These are phyloP conservation scores for Eudasyphora cyanicolor DNA, from an alignment of 2,888 invertebrate species.

Conservation along the genomic window DNA sequence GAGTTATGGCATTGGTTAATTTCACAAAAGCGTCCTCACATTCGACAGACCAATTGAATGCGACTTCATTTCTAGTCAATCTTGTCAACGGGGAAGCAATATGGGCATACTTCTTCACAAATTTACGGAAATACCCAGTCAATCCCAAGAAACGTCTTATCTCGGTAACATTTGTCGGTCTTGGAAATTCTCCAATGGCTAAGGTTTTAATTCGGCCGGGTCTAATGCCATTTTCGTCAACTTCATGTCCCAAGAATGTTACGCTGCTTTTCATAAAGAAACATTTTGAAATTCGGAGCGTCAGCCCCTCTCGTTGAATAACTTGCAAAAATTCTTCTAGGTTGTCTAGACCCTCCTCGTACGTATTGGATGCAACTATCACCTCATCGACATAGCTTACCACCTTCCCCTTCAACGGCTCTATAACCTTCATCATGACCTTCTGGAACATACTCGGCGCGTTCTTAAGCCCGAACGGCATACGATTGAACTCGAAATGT, in stretches of 20 bases:
- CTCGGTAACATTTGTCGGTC: conserved; percentile 67
- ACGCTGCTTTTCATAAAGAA: conserved; percentile 66
- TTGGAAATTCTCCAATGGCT: conserved; percentile 67
- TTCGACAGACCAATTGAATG: conserved; percentile 52
- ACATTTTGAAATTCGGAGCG: conserved; percentile 67
- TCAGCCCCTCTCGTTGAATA: conserved; percentile 54
- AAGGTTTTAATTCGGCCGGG: conserved; percentile 69
- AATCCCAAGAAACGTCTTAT: conserved; percentile 72
- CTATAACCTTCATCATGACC: conserved; percentile 57
- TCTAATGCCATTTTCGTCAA: conserved; percentile 67
- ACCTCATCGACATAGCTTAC: conserved; percentile 57
- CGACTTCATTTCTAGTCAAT: conserved; percentile 50
- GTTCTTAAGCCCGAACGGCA: conserved; percentile 54
- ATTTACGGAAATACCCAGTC: conserved; percentile 72
- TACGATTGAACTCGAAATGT: conserved; percentile 52
- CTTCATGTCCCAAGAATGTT: conserved; percentile 69
- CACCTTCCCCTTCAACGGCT: conserved; percentile 41
- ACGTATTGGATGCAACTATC: conserved; percentile 45
- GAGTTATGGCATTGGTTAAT: conserved; percentile 67
- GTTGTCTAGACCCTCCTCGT: conserved; percentile 49
- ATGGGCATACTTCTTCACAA: conserved; percentile 66
- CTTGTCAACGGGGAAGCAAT: conserved; percentile 68
- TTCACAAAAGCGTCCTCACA: conserved; percentile 44
- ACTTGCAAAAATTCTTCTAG: conserved; percentile 52
- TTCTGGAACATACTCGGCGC: conserved; percentile 76